Base-by-base conservation (phyloP, 1,140 invertebrate genomes). In the Mactra quadrangularis region DNA sequence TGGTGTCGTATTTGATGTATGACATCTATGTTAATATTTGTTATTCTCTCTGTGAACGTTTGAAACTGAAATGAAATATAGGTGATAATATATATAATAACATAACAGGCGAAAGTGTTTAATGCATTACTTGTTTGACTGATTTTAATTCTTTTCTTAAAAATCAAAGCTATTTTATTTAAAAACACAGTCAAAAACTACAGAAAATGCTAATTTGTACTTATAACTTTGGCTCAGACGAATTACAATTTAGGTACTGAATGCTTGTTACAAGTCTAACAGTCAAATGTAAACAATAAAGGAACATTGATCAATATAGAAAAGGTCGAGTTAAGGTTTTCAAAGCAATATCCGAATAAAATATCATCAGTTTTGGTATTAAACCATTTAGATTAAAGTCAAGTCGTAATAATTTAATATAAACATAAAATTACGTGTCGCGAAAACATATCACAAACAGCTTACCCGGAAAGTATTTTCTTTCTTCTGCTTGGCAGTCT, bases 41-140 rank as follows among this genome's bases (percentile, higher is more conserved):
- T 95, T 31, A 98, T 95, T 78, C 97, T 94, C 88, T 98, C 96
- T 22, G 95, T 95, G 93, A 98, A 98, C 17, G 96, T 95, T 92
- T 96, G 95, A 93, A 97, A 98, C 97, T 98, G 91, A 75, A 95
- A 95, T 90, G 83, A 74, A 89, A 89, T 86, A 50, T 84, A 45
- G 82, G 83, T 29, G 53, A 57, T 33, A 77, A 29, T 84, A 41
- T 15, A 41, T 41, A 41, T 41, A 41, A 41, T 7, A 41, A 41
- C 15, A 7, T 7, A 6, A 41, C 38, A 41, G 38, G 38, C 38
- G 15, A 6, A 41, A 41, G 15, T 41, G 15, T 41, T 7, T 15
- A 41, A 41, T 6, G 15, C 38, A 41, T 7, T 15, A 41, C 6
- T 7, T 41, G 6, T 41, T 15, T 41, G 38, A 7, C 38, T 41